Base-by-base conservation (phyloP, 2,888 invertebrate species). In the Zhuqinia jingwanae region DNA sequence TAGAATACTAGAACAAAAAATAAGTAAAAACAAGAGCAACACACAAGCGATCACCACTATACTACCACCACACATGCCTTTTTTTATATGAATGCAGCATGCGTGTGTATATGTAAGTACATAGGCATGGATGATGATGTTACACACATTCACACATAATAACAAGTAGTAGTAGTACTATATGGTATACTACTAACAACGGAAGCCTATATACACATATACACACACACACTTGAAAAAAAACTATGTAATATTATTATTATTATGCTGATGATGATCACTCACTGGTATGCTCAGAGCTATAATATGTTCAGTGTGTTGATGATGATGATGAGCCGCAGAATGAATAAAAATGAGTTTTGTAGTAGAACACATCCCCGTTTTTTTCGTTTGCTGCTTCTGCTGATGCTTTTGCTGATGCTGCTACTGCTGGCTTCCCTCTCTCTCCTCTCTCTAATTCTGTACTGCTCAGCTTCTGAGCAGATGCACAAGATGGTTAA, bases 401-500 rank as follows among this genome's bases (percentile, higher is more conserved):
- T 27, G 25, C 30, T 13, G n/a, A 5, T n/a, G 27, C n/a, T 30
- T 11, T 27, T 25, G 2, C 63, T 11, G 56, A 58, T 20, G 47
- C 78, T 78, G 45, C 60, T 53, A 8, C 22, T 63, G 63, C 25
- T 78, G 63, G 60, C 42, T 76, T 76, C 76, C 58, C 76, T 76
- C 76, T 76, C 73, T 42, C 42, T 73, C 73, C 76, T 42, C 68
- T 70, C 58, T 70, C 47, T 70, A 10, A n/a, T 45, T 70, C 70
- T 73, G 73, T 73, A 22, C 58, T 76, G 42, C 58, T 56, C 58
- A 78, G 73, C 79, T 85, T 88, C 89, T 90, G 90, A 90, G 90
- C 90, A 89, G 90, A 87, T 89, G 89, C 90, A 89, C 85, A 85
- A 90, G 89, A 85, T 88, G 88, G 87, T 90, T 90, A 90, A 90